Base-by-base conservation (phyloP, 2,888 invertebrate genomes). In the Ariolimax columbianus region DNA sequence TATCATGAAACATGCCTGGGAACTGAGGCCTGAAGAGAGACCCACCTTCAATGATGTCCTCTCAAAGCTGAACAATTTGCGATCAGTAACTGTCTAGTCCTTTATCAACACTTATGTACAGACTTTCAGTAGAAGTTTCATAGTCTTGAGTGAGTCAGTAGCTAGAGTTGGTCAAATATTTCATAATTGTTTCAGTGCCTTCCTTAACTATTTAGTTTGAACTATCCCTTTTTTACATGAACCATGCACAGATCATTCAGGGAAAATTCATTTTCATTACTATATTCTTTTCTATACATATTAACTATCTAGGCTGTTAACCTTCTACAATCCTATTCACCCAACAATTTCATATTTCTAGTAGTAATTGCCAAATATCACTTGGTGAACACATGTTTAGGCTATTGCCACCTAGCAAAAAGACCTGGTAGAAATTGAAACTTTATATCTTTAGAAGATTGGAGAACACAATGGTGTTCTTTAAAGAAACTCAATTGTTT, bases 1-100 rank as follows among this genome's bases (percentile, higher is more conserved):
- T 93, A 97, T 98, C 92, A 99, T 99, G 99, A 96, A 97, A 94
- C 97, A 97, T 94, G 97, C 98, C 36, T 99, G 99, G 99, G 97
- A 97, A 95, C 95, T 98, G 84, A 96, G 97, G 95, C 97, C 98
- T 73, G 96, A 96, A 88, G 96, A 96, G 93, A 96, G 99, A 91
- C 99, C 99, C 92, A 97, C 97, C 90, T 99, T 99, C 95, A 94
- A 95, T 90, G 96, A 96, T 89, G 96, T 96, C 86, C 96, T 96
- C 93, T 94, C 95, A 86, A 96, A 96, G 93, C 95, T 97, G n/a
- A 89, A 90, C 83, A 87, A 90, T 77, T 82, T 91, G 68, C 87
- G 90, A 77, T 87, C 91, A 17, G 88, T 91, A 14, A 92, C 91
- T 26, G 92, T 92, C 82, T 92, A 89, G 85, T 68, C 51, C 9